These are phyloP conservation scores for Mactra quadrangularis DNA, from an alignment of 1,140 invertebrate species.

Conservation along the genomic window DNA sequence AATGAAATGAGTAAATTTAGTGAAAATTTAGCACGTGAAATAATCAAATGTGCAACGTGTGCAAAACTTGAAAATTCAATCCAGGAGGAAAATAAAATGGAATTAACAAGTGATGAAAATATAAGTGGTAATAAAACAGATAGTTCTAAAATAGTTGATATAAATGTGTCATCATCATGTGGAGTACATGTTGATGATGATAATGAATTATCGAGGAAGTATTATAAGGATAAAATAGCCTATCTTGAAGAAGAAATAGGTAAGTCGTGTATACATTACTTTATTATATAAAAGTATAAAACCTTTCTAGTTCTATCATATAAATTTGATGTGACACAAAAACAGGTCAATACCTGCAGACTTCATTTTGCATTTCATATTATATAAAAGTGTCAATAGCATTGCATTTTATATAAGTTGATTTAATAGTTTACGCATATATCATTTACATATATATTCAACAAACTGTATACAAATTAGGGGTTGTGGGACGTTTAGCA, in stretches of 20 bases:
- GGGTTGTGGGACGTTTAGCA: no score
- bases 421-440: no score
- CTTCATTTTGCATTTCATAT: no score
- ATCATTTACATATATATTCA: no score
- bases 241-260: slow-evolving; percentile 81
- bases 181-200: background rate
- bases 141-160: background rate
- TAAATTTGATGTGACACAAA: no score
- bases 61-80: background rate
- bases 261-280: slow-evolving; percentile 75
- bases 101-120: background rate
- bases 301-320: no score
- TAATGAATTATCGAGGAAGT: slow-evolving; percentile 11
- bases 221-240: slow-evolving; percentile 75
- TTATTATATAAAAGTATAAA: no score
- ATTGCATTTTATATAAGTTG: no score
- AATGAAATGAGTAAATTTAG: slow-evolving; percentile 21
- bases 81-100: background rate
- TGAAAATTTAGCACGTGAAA: background rate
- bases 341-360: no score
- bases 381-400: no score
- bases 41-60: background rate
- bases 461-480: no score
- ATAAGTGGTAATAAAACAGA: background rate
- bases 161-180: background rate